phyloP scores from a whole-genome alignment of 2,888 invertebrate genomes.

The Pteria penguin region DNA sequence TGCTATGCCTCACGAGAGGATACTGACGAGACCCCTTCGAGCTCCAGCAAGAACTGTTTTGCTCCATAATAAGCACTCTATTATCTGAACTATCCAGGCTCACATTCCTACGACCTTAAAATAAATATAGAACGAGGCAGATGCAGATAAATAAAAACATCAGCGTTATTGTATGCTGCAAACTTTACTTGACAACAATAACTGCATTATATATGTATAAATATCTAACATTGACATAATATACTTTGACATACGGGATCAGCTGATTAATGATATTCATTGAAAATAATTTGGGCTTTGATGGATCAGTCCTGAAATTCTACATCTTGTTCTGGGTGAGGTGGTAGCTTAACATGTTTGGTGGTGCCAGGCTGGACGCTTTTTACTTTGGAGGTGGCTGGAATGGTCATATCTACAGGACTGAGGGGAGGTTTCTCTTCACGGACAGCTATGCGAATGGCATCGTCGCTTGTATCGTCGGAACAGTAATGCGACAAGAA shows the following conservation, averaged over 20 bases:
- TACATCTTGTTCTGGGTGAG: not conserved
- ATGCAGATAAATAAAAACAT: too few relatives aligned
- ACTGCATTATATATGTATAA: too few relatives aligned
- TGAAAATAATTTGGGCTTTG: not conserved
- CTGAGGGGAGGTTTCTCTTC: slow-evolving; percentile 68
- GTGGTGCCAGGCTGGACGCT: slow-evolving; percentile 74
- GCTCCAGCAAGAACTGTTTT: too few relatives aligned
- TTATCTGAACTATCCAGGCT: too few relatives aligned
- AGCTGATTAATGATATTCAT: not conserved
- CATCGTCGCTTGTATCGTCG: slow-evolving; percentile 71
- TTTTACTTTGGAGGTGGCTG: slow-evolving; percentile 76
- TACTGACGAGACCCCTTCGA: too few relatives aligned
- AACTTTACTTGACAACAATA: too few relatives aligned
- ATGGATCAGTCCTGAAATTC: not conserved
- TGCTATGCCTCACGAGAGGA: too few relatives aligned
- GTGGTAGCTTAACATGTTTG: not conserved
- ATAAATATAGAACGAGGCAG: too few relatives aligned
- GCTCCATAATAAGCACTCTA: too few relatives aligned
- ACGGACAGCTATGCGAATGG: slow-evolving; percentile 68
- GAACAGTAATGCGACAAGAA: slow-evolving; percentile 80
- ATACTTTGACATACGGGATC: not conserved
- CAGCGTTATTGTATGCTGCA: too few relatives aligned
- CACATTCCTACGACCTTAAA: too few relatives aligned
- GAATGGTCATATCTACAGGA: slow-evolving; percentile 77
- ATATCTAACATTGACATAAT: too few relatives aligned